Base-by-base conservation (phyloP, 2,113 vertebrate species). In the Oreamnos americanus region DNA sequence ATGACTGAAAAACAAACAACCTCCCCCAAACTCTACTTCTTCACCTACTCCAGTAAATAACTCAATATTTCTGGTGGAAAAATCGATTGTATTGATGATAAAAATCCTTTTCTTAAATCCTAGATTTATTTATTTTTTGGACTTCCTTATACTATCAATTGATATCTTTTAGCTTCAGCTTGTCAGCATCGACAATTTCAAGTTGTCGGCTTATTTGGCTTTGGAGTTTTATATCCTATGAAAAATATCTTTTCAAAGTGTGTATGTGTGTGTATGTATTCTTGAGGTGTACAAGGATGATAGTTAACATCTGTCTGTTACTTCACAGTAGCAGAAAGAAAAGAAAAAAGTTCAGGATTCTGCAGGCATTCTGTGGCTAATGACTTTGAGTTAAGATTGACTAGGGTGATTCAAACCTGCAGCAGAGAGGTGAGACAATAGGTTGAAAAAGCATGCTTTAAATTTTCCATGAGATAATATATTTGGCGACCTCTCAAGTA, bases 401-500 rank as follows among this genome's bases (percentile, higher is more conserved):
- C 33, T 79, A 86, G 3, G 3, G 17, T 91, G 94, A 95, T 91
- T 97, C 57, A 98, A 55, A 93, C 95, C 39, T 86, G 67, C 11
- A 33, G 58, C 39, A 17, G 17, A 96, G 67, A 94, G 39, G 49
- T 84, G 85, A 91, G 67, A 95, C 76, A 67, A 88, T 7, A 93
- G 86, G 82, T 87, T 89, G 83, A 78, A 89, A 96, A 93, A 74
- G 1, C 45, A 11, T n/a, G 71, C 45, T 90, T 95, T 97, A 55
- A 84, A 67, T 81, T 94, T 98, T 97, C 85, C 13, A 1, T 76
- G 85, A 94, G 92, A 95, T 98, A 92, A 96, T 98, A 78, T 97
- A 88, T 96, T 89, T 98, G 96, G 95, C 15, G 92, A 95, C 84
- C 83, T 98, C 96, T 95, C 96, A 94, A 96, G 90, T 97, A 98